These are phyloP conservation scores for Phrixothrix hirtus DNA, from an alignment of 2,888 invertebrate species.

Conservation along the genomic window DNA sequence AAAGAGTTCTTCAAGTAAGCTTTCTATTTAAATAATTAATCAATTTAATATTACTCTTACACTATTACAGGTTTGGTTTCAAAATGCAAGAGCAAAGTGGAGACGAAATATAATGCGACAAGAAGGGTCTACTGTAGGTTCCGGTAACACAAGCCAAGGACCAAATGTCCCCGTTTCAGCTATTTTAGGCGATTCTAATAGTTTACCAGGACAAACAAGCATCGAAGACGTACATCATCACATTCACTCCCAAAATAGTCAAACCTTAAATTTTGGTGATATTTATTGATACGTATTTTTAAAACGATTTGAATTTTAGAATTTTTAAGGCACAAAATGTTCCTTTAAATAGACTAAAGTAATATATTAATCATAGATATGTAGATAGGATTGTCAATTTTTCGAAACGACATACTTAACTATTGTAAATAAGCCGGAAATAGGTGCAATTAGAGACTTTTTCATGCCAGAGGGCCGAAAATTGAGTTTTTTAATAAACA, in stretches of 20 bases:
- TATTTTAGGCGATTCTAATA: slow-evolving; percentile 58
- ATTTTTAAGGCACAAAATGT: slow-evolving; percentile 23
- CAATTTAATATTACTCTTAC: neutral
- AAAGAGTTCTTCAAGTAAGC: slow-evolving; percentile 93
- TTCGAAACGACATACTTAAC: too few relatives aligned
- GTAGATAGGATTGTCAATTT: neutral
- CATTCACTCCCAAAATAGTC: slow-evolving; percentile 57
- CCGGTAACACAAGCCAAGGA: slow-evolving; percentile 42
- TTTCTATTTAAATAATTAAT: too few relatives aligned
- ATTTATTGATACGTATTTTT: slow-evolving; percentile 47
- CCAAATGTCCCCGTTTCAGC: slow-evolving; percentile 50
- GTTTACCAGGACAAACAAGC: slow-evolving; percentile 58
- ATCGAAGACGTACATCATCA: slow-evolving; percentile 62
- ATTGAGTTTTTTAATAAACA: neutral
- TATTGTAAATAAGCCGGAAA: slow-evolving; percentile 10
- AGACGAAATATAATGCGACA: slow-evolving; percentile 90
- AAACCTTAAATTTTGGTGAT: slow-evolving; percentile 53
- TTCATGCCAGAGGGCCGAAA: neutral
- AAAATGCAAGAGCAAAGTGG: slow-evolving; percentile 99
- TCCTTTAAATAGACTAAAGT: slow-evolving; percentile 30
- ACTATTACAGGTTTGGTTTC: slow-evolving; percentile 92
- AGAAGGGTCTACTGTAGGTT: slow-evolving; percentile 61
- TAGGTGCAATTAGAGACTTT: slow-evolving; percentile 14
- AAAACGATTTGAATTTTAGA: slow-evolving; percentile 2
- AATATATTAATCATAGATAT: slow-evolving; percentile 17